Base-by-base conservation (phyloP, 1,140 invertebrate species). In the Phenacoccus solenopsis region DNA sequence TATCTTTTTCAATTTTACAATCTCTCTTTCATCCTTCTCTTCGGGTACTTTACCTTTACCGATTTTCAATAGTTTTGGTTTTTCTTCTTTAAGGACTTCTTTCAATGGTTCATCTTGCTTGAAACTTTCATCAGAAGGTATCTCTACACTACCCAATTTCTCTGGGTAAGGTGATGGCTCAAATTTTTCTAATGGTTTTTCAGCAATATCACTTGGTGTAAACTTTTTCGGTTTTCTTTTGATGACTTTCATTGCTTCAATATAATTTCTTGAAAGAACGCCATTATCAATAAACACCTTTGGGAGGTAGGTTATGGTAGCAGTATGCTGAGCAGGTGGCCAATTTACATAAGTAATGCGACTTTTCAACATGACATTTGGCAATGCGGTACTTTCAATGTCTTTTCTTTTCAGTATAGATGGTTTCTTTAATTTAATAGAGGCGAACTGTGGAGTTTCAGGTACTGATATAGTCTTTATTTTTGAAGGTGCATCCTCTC, bases 291-390 rank as follows among this genome's bases (percentile, higher is more conserved):
- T 79, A 74, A 38, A 71, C 12, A 73, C 5, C 13, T 67, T 56
- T 56, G 68, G 38, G 10, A 73, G 67, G 1, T 49, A 22, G 7
- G 32, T 21, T 2, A 30, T 64, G 1, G 12, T 67, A 1, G 30
- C 21, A 67, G 28, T 64, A 22, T 69, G 10, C 38, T 69, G 28
- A 84, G 71, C 59, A 13, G 85, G 80, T 22, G 82, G 72, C 71
- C 70, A 76, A 32, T 77, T 79, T 16, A 86, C 75, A 70, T 81
- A 80, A 35, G 76, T 80, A 13, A 88, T 84, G 68, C 84, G 80
- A 76, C 86, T 88, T 72, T 85, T 86, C 20, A 89, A 75, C 75
- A 85, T 76, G 38, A 88, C 77, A 79, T 87, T 88, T 0, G 85
- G 86, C 21, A 88, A 73, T 74, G 80, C 80, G 1, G 80, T 73